A percentile compares a stretch with the other conserved stretches of the same genome.
Conservation (phyloP, 2,888 invertebrate genomes). For the Drosophila cracens region DNA sequence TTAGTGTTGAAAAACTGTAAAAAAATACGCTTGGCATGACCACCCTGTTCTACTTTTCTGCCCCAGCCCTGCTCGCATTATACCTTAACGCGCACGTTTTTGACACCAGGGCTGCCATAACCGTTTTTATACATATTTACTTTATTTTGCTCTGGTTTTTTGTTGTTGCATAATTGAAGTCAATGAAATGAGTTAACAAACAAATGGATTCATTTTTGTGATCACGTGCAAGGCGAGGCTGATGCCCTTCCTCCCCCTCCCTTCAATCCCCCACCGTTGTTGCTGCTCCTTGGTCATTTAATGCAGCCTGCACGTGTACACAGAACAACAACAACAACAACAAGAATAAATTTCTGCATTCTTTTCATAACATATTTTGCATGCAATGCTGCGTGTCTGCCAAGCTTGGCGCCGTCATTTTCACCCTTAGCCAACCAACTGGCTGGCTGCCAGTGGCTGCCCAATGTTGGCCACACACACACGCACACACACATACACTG, state of each 20-base stretch:
- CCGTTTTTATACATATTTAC: constrained; percentile 20
- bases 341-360: constrained; percentile 62
- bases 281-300: constrained; percentile 11
- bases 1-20: constrained; percentile 72
- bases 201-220: constrained; percentile 68
- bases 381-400: constrained; percentile 74
- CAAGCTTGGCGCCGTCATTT: constrained; percentile 77
- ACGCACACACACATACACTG: constrained; percentile 23
- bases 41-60: background rate
- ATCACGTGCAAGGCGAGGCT: constrained; percentile 61
- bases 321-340: constrained; percentile 24
- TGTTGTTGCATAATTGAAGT: constrained; percentile 75
- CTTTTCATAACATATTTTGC: constrained; percentile 76
- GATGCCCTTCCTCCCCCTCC: background rate
- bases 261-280: background rate
- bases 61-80: background rate
- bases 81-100: constrained; percentile 56
- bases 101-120: constrained; percentile 15
- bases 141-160: constrained; percentile 40
- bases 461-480: constrained; percentile 31
- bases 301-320: constrained; percentile 54
- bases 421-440: constrained; percentile 45
- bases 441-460: constrained; percentile 40
- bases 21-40: constrained; percentile 34
- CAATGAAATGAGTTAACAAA: constrained; percentile 73